These are phyloP conservation scores for Cyclina sinensis DNA, from an alignment of 1,140 invertebrate species.

Conservation along the genomic window DNA sequence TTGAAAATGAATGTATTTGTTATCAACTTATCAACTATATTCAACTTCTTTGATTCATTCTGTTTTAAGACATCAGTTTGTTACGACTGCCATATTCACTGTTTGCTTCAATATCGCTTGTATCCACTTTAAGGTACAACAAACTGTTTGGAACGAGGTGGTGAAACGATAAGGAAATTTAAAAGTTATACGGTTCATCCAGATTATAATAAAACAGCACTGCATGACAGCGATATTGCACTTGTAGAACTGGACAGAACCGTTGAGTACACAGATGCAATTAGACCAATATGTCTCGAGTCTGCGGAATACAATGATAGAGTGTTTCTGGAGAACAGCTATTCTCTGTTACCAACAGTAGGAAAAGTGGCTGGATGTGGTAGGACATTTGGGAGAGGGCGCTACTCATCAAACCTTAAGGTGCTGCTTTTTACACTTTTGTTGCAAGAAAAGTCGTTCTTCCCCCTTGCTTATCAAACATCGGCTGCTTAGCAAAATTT, in stretches of 20 bases:
- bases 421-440: neutral
- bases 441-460: too few species aligned
- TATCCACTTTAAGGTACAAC: slow-evolving; percentile 22
- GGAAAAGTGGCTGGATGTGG: slow-evolving; percentile 81
- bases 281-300: slow-evolving; percentile 79
- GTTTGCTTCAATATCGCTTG: too few species aligned
- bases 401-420: neutral
- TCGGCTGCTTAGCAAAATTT: too few species aligned
- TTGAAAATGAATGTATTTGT: too few species aligned
- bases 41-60: too few species aligned
- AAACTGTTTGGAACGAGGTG: neutral
- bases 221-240: slow-evolving; percentile 80
- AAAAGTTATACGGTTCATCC: slow-evolving; percentile 53
- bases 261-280: slow-evolving; percentile 69
- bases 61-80: too few species aligned
- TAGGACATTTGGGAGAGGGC: neutral
- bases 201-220: slow-evolving; percentile 61
- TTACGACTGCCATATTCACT: too few species aligned
- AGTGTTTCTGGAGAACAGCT: slow-evolving; percentile 68
- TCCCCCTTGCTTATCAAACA: too few species aligned
- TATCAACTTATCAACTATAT: too few species aligned
- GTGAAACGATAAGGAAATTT: neutral
- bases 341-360: slow-evolving; percentile 56
- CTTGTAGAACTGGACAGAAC: slow-evolving; percentile 77
- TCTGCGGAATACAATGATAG: slow-evolving; percentile 65